Conservation (phyloP, 2,113 vertebrate genomes). For the Varanus salvator region DNA sequence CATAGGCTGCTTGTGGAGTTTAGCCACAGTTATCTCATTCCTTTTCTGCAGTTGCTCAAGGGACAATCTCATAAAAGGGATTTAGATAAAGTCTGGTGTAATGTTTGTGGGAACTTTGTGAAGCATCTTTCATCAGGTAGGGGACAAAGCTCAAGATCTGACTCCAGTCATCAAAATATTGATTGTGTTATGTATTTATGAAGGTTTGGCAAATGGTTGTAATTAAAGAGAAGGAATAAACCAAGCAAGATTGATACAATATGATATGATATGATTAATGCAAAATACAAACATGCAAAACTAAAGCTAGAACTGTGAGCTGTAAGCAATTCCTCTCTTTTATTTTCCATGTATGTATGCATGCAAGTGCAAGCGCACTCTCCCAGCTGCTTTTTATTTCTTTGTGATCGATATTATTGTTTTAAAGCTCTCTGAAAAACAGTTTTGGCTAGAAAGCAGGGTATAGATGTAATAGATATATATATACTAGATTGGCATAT, state of each 20-base stretch:
- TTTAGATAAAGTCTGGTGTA: slow-evolving; percentile 11
- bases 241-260: not conserved
- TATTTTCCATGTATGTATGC: not conserved
- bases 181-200: not conserved
- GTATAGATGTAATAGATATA: not conserved
- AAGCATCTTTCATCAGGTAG: not conserved
- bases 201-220: not conserved
- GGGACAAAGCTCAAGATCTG: not conserved
- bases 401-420: not conserved
- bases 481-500: too few relatives aligned
- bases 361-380: not conserved
- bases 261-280: not conserved
- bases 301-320: not conserved
- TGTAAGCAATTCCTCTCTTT: not conserved
- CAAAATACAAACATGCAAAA: not conserved
- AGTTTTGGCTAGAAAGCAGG: not conserved
- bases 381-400: not conserved
- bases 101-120: slow-evolving; percentile 22
- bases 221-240: not conserved
- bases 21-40: not conserved
- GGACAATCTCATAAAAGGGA: not conserved
- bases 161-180: not conserved
- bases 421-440: not conserved
- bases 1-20: not conserved
- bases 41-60: slow-evolving; percentile 33